phyloP scores from a whole-genome alignment of 1,140 invertebrate species.

The Camponotus floridanus region DNA sequence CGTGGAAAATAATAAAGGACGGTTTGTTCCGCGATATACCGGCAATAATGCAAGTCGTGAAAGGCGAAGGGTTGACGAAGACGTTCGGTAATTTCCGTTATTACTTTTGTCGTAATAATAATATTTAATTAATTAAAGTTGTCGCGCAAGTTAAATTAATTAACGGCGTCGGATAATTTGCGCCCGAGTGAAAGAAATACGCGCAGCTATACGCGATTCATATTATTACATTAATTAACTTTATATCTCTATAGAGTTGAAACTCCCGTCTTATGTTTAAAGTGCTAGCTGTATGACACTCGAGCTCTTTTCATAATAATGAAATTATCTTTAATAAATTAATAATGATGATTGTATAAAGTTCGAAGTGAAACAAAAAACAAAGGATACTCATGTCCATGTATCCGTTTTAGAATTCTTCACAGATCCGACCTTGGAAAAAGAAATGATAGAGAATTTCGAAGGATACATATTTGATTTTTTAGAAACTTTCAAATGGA shows the following conservation, averaged over 20 bases:
- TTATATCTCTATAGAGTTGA: slow-evolving; percentile 18
- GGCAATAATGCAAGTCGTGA: slow-evolving; percentile 76
- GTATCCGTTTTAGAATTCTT: slow-evolving; percentile 30
- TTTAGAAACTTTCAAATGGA: slow-evolving; percentile 28
- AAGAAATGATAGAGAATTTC: slow-evolving; percentile 57
- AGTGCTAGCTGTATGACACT: not conserved
- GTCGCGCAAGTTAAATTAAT: slow-evolving; percentile 37
- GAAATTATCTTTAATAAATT: slow-evolving; percentile 30
- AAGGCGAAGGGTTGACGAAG: slow-evolving; percentile 79
- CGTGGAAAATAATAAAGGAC: slow-evolving; percentile 64
- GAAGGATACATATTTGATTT: slow-evolving; percentile 7
- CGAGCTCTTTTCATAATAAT: not conserved
- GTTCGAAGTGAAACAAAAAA: not conserved
- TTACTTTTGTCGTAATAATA: not conserved
- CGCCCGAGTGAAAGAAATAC: not conserved
- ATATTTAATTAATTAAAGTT: slow-evolving; percentile 42
- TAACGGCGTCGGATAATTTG: slow-evolving; percentile 18
- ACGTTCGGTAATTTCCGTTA: slow-evolving; percentile 71
- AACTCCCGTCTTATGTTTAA: not conserved
- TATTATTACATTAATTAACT: slow-evolving; percentile 32
- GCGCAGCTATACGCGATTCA: not conserved
- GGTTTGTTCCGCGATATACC: slow-evolving; percentile 81
- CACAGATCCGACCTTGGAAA: not conserved
- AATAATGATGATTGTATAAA: not conserved
- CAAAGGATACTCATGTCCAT: not conserved